Percentiles rank a stretch among this genome's conserved stretches.
These are phyloP conservation scores for Paragorgia papillata DNA, from an alignment of 92 coral and sea anemone species.

Conservation along the genomic window DNA sequence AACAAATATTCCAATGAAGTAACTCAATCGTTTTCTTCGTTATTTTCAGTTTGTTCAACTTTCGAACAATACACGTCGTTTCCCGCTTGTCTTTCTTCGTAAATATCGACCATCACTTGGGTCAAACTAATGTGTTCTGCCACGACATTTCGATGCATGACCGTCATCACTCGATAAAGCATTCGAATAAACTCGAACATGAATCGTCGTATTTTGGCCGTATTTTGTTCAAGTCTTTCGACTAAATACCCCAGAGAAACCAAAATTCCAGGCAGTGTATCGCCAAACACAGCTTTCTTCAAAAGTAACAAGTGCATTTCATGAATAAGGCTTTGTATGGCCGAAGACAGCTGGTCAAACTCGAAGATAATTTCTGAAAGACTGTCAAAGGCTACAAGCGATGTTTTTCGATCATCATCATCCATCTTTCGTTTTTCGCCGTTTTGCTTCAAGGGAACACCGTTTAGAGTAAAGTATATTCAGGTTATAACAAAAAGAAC, in stretches of 20 bases:
- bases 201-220: conserved; percentile 71
- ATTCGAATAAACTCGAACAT: conserved; percentile 80
- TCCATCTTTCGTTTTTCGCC: not conserved
- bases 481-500: no score
- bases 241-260: conserved; percentile 69
- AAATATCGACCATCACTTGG: conserved; percentile 66
- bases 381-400: not conserved
- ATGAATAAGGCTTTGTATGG: conserved; percentile 35
- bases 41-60: not conserved
- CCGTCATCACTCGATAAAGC: conserved; percentile 83
- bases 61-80: not conserved
- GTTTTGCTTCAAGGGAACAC: not conserved
- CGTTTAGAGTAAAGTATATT: no score
- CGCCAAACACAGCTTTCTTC: conserved; percentile 39
- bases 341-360: not conserved
- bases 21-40: not conserved
- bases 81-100: not conserved
- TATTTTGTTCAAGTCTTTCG: conserved; percentile 69
- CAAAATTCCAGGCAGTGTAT: conserved; percentile 25
- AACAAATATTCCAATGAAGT: no score
- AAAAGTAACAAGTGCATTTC: conserved; percentile 38
- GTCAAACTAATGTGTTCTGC: conserved; percentile 79
- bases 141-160: conserved; percentile 70
- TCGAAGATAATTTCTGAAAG: not conserved
- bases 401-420: conserved; percentile 7